Conservation (phyloP, 1,140 invertebrate genomes). For the Diprion similis region DNA sequence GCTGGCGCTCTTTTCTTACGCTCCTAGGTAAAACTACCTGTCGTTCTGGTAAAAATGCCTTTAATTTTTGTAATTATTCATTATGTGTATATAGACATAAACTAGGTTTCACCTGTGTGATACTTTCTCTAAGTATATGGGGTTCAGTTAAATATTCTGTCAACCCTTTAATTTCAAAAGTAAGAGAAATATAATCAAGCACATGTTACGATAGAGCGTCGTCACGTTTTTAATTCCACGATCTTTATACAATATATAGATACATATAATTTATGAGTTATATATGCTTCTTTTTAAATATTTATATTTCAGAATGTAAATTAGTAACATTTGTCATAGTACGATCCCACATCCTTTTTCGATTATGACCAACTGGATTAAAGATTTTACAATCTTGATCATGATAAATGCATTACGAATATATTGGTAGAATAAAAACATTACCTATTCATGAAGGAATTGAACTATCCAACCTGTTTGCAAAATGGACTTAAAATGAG, state of each 20-base stretch:
- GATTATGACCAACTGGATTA: not conserved
- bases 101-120: conserved; percentile 7
- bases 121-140: not conserved
- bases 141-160: not conserved
- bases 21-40: not conserved
- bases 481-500: not conserved
- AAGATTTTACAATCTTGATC: not conserved
- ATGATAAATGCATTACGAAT: not conserved
- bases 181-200: not conserved
- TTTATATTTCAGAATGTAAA: not conserved
- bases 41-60: not conserved
- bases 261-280: not conserved
- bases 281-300: not conserved
- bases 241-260: not conserved
- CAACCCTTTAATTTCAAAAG: not conserved
- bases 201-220: not conserved
- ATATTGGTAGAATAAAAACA: not conserved
- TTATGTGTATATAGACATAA: not conserved
- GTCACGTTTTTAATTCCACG: not conserved
- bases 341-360: not conserved
- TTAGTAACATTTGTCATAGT: not conserved
- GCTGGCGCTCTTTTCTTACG: conserved; percentile 1
- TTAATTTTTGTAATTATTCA: not conserved
- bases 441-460: not conserved
- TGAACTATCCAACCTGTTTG: not conserved